phyloP scores from a whole-genome alignment of 2,888 invertebrate genomes.

The Diplazon laetatorius region DNA sequence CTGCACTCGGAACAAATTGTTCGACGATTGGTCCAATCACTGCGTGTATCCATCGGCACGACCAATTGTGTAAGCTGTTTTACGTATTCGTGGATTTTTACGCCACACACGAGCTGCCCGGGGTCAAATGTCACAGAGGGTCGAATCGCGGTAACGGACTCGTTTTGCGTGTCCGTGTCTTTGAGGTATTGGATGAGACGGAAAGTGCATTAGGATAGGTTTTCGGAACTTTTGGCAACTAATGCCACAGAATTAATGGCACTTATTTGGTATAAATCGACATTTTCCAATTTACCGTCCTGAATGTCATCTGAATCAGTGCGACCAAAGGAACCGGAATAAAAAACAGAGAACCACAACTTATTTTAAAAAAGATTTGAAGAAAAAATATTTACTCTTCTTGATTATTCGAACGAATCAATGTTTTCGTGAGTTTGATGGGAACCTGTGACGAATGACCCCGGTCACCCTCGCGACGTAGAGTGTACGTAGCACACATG shows the following conservation, averaged over 20 bases:
- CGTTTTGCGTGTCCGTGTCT: neutral
- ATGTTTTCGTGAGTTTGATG: neutral
- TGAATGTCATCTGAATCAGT: too few relatives aligned
- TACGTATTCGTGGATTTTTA: conserved; percentile 1
- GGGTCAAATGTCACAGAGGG: neutral
- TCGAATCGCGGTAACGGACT: neutral
- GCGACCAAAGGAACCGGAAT: too few relatives aligned
- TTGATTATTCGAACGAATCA: too few relatives aligned
- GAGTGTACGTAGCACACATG: conserved; percentile 51
- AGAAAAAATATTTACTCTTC: too few relatives aligned
- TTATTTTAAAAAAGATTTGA: too few relatives aligned
- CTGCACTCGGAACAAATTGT: neutral
- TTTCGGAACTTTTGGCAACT: too few relatives aligned
- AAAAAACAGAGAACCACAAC: too few relatives aligned
- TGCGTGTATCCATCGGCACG: neutral
- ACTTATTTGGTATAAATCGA: too few relatives aligned
- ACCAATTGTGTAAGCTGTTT: conserved; percentile 5
- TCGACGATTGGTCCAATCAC: conserved; percentile 1
- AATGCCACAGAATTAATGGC: too few relatives aligned
- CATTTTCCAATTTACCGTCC: too few relatives aligned
- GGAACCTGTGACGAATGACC: neutral
- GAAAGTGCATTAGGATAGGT: too few relatives aligned
- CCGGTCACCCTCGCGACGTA: neutral
- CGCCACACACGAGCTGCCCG: neutral
- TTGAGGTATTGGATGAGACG: too few relatives aligned